Percentiles rank a stretch among this genome's conserved stretches.
Conservation (phyloP, 64 coral and sea anemone genomes). For the Acropora yongei region DNA sequence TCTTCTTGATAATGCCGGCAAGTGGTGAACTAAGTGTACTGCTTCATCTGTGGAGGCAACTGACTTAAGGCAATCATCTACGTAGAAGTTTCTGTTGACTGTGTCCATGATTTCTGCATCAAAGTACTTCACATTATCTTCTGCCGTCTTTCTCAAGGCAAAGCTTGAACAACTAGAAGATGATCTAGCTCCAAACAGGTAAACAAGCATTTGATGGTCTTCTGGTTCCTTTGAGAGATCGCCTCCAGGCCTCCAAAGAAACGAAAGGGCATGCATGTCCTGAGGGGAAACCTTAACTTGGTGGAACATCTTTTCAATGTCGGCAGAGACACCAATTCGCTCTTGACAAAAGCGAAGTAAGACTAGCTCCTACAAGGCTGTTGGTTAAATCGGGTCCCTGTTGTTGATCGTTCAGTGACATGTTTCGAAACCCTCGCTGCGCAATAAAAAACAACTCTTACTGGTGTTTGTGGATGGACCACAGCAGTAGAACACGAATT, state of each 20-base stretch:
- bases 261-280: slow-evolving; percentile 1
- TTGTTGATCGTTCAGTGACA: no score
- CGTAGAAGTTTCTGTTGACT: not conserved
- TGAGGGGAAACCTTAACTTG: slow-evolving; percentile 19
- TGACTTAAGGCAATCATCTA: no score
- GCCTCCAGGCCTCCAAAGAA: slow-evolving; percentile 40
- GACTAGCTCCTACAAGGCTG: not conserved
- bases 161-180: slow-evolving; percentile 35
- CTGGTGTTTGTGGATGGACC: not conserved
- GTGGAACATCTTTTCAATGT: not conserved
- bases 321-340: not conserved
- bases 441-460: no score
- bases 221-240: slow-evolving; percentile 11
- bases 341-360: no score
- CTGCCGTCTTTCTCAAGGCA: slow-evolving; percentile 20
- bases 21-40: not conserved
- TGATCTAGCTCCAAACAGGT: not conserved
- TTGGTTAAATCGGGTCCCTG: not conserved
- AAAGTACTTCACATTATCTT: not conserved
- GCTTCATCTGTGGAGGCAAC: not conserved
- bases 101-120: not conserved
- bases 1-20: not conserved
- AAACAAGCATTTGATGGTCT: not conserved
- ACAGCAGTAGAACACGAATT: no score
- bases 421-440: no score